Conservation (phyloP, 1,140 invertebrate genomes). For the Polypedilum pembai region DNA sequence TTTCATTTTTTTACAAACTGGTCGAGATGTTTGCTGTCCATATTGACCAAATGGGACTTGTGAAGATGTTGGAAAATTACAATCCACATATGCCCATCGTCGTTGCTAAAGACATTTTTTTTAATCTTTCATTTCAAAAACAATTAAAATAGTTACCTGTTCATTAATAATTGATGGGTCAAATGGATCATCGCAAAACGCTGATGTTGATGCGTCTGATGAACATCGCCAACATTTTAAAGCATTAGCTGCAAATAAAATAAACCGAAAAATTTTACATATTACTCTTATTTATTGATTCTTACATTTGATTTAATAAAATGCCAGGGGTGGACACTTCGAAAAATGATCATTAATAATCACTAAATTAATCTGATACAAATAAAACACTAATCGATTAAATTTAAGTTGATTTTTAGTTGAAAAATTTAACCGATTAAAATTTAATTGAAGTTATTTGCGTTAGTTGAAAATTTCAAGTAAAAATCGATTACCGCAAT, state of each 20-base stretch:
- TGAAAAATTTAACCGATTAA: too few species aligned
- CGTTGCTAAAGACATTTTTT: conserved; percentile 35
- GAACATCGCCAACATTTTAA: conserved; percentile 43
- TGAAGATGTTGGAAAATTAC: conserved; percentile 38
- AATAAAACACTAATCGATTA: too few species aligned
- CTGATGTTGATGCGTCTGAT: conserved; percentile 42
- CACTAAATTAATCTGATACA: too few species aligned
- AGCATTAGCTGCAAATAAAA: conserved; percentile 36
- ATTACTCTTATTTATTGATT: too few species aligned
- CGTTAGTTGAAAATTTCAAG: too few species aligned
- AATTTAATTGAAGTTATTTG: too few species aligned
- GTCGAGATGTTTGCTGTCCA: conserved; percentile 34
- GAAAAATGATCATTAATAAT: too few species aligned
- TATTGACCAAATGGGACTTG: conserved; percentile 36
- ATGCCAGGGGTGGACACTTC: too few species aligned
- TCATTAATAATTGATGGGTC: conserved; percentile 40
- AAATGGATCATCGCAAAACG: conserved; percentile 44
- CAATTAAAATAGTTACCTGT: conserved; percentile 30
- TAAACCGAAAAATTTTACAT: too few species aligned
- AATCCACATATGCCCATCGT: conserved; percentile 44
- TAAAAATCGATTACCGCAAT: too few species aligned
- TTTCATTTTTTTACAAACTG: conserved; percentile 43
- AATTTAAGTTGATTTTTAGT: too few species aligned
- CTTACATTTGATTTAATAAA: too few species aligned
- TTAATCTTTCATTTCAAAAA: not conserved